These are phyloP conservation scores for Eilema depressum DNA, from an alignment of 2,888 invertebrate genomes.

Conservation along the genomic window DNA sequence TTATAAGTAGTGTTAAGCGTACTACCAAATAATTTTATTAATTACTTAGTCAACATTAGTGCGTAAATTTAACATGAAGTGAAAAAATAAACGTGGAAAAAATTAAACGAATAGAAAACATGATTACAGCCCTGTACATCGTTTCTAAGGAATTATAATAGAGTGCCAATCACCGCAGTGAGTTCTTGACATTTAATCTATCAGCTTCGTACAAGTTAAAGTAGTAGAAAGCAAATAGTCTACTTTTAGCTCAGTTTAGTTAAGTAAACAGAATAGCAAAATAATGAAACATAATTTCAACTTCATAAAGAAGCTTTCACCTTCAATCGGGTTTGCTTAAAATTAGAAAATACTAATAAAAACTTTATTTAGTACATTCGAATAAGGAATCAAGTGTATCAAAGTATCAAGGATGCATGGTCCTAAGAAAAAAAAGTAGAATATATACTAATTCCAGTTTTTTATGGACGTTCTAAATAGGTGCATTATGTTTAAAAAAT, in stretches of 20 bases:
- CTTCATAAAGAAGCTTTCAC: not conserved
- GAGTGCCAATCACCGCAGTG: slow-evolving; percentile 35
- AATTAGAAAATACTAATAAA: not conserved
- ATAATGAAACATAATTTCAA: not conserved
- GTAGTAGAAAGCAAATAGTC: not conserved
- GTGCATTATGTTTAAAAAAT: not conserved
- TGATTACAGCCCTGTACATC: not conserved
- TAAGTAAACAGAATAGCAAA: too few species aligned
- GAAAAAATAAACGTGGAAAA: not conserved
- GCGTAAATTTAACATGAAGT: not conserved
- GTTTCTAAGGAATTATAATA: slow-evolving; percentile 34
- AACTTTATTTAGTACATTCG: too few species aligned
- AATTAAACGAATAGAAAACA: not conserved
- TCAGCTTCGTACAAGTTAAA: not conserved
- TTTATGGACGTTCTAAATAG: too few species aligned
- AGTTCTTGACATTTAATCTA: slow-evolving; percentile 14
- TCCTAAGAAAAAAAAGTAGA: too few species aligned
- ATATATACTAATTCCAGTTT: too few species aligned
- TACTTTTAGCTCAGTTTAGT: not conserved
- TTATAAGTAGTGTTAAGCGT: too few species aligned
- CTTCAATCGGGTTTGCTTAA: not conserved
- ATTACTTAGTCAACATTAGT: too few species aligned
- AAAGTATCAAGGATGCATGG: too few species aligned
- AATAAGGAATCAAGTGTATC: too few species aligned
- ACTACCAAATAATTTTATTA: too few species aligned